A percentile compares a stretch with the other conserved stretches of the same genome.
Conservation (phyloP, 1,140 invertebrate species). For the Solenopsis invicta region DNA sequence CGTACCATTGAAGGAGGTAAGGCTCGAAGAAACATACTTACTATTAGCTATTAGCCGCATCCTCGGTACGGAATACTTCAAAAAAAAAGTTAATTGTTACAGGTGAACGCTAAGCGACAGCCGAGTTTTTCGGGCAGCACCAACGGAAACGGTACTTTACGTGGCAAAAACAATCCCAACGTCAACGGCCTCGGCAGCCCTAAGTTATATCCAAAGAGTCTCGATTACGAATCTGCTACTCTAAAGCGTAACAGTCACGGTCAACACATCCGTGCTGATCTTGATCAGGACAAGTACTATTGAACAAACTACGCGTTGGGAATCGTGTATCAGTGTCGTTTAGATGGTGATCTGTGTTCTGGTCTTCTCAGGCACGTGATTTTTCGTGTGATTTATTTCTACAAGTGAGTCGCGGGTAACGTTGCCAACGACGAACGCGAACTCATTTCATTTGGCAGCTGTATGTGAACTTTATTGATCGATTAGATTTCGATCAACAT, state of each 20-base stretch:
- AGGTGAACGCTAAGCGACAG: slow-evolving; percentile 84
- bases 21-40: not conserved
- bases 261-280: slow-evolving; percentile 87
- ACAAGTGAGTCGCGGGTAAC: not conserved
- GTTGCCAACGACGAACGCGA: not conserved
- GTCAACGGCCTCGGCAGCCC: slow-evolving; percentile 88
- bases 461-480: not conserved
- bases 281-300: slow-evolving; percentile 88
- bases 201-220: slow-evolving; percentile 90
- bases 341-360: slow-evolving; percentile 11
- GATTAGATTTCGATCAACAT: not conserved
- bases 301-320: slow-evolving; percentile 72
- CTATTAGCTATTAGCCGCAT: no score
- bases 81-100: slow-evolving; percentile 52
- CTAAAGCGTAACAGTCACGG: slow-evolving; percentile 92
- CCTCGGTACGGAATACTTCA: not conserved
- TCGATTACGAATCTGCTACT: slow-evolving; percentile 93
- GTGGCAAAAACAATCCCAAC: slow-evolving; percentile 89
- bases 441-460: slow-evolving; percentile 46
- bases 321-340: not conserved
- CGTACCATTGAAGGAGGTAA: slow-evolving; percentile 92
- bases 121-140: slow-evolving; percentile 85
- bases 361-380: not conserved
- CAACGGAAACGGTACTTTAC: slow-evolving; percentile 88
- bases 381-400: slow-evolving; percentile 28